Evolutionary conservation across 2,113 vertebrate species (phyloP).

Genomic region (Phaethon lepturus): DNA sequence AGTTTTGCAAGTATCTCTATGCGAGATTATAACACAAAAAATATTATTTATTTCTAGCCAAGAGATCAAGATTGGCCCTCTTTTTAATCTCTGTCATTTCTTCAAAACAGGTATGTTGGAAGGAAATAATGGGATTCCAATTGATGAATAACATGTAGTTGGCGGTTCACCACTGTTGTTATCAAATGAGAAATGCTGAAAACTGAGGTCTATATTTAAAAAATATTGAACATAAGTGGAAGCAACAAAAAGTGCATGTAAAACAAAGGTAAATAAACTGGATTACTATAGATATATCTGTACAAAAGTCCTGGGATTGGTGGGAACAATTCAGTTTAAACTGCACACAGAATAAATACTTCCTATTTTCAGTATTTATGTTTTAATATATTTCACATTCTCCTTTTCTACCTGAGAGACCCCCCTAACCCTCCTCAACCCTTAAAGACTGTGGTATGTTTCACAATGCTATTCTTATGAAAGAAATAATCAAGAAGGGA

Average conservation of each 20-base stretch:
- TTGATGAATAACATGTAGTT: background rate
- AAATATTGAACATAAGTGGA: background rate
- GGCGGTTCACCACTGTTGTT: background rate
- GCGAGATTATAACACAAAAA: background rate
- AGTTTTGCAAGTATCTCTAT: background rate
- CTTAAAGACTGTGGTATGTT: background rate
- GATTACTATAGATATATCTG: background rate
- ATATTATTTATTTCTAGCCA: background rate
- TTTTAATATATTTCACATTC: background rate
- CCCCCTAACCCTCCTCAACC: accelerated
- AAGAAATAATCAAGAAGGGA: background rate
- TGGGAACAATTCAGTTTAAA: background rate
- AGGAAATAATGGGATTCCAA: background rate
- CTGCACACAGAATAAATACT: background rate
- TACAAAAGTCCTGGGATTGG: accelerated
- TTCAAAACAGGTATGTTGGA: background rate
- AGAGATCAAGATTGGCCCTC: background rate
- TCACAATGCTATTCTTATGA: background rate
- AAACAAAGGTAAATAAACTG: background rate
- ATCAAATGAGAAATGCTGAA: background rate
- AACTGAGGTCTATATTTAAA: background rate
- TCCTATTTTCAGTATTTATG: background rate
- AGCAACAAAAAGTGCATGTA: background rate
- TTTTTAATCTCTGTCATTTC: background rate
- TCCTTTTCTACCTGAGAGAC: background rate